These are phyloP conservation scores for Manis crassicaudata DNA, from an alignment of 2,797 vertebrate species.

Conservation along the genomic window DNA sequence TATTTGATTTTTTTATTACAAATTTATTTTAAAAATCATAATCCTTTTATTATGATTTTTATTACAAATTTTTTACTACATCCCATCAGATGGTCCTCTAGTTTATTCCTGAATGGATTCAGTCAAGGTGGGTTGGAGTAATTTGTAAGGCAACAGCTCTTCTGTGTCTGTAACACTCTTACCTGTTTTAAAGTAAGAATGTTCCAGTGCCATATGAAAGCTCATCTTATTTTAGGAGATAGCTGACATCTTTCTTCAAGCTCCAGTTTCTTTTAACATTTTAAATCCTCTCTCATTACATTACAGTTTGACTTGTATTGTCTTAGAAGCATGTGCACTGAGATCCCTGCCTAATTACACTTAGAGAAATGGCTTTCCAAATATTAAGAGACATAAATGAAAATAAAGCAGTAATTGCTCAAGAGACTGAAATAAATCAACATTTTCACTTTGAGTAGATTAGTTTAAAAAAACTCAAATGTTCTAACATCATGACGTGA, in stretches of 20 bases:
- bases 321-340: background rate
- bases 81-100: background rate
- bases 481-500: background rate
- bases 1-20: background rate
- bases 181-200: background rate
- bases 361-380: background rate
- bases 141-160: background rate
- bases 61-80: background rate
- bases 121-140: background rate
- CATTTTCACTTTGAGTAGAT: constrained; percentile 4
- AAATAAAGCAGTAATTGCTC: background rate
- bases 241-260: background rate
- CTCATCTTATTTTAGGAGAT: background rate
- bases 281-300: background rate
- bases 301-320: background rate
- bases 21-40: too few relatives aligned
- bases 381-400: background rate
- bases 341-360: background rate
- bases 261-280: background rate
- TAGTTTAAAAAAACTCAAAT: background rate
- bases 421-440: background rate
- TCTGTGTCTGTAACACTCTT: background rate
- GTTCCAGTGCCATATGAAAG: background rate
- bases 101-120: background rate
- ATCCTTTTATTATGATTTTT: background rate